Evolutionary conservation across 2,113 vertebrate species (phyloP).

Genomic region (Tylochromis polylepis): DNA sequence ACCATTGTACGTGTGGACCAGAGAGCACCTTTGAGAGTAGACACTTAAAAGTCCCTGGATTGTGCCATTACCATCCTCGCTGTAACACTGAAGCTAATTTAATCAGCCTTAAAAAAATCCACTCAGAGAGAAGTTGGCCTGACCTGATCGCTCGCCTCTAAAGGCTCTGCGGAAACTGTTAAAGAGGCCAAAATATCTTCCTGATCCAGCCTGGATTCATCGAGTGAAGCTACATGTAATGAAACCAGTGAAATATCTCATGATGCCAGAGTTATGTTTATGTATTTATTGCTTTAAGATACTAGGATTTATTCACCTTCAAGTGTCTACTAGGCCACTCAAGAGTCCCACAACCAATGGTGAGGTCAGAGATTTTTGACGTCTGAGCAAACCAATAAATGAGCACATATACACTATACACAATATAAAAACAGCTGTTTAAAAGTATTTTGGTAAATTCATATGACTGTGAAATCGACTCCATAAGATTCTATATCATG

Average conservation of each 20-base stretch:
- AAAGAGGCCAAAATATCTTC: slow-evolving; percentile 35
- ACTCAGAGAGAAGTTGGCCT: slow-evolving; percentile 30
- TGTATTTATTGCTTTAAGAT: slow-evolving; percentile 78
- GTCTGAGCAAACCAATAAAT: slow-evolving; percentile 66
- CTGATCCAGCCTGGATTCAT: slow-evolving; percentile 41
- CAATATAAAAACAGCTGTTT: slow-evolving; percentile 70
- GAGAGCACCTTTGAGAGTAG: slow-evolving; percentile 67
- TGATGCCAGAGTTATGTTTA: slow-evolving; percentile 55
- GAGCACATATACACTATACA: slow-evolving; percentile 65
- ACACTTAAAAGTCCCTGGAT: slow-evolving; percentile 60
- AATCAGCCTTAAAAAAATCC: slow-evolving; percentile 16
- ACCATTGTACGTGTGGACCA: slow-evolving; percentile 52
- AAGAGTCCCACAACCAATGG: slow-evolving; percentile 60
- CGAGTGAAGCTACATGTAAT: slow-evolving; percentile 57
- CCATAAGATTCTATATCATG: slow-evolving; percentile 51
- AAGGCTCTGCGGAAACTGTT: slow-evolving; percentile 1
- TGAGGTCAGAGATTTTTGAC: slow-evolving; percentile 64
- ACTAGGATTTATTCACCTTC: slow-evolving; percentile 64
- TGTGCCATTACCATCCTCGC: background rate
- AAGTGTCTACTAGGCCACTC: slow-evolving; percentile 68
- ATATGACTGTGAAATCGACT: slow-evolving; percentile 32
- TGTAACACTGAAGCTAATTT: slow-evolving; percentile 33
- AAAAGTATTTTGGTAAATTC: slow-evolving; percentile 72
- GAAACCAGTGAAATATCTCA: slow-evolving; percentile 58
- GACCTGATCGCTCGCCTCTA: slow-evolving; percentile 16